These are phyloP conservation scores for Pseudonaja textilis DNA, from an alignment of 2,113 vertebrate species.

Conservation along the genomic window DNA sequence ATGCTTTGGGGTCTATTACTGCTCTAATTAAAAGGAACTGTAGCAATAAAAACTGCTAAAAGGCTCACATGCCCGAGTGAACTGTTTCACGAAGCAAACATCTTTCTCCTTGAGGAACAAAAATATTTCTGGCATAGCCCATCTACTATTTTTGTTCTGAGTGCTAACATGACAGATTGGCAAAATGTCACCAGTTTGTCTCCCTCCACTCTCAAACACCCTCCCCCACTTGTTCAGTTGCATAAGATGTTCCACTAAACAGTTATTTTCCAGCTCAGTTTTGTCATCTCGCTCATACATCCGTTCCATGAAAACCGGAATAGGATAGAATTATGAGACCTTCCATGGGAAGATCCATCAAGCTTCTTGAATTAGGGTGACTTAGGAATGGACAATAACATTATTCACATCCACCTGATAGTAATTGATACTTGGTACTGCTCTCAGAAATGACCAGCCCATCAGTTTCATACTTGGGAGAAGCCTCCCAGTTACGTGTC, in stretches of 20 bases:
- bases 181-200: slow-evolving; percentile 14
- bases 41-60: background rate
- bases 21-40: background rate
- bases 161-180: slow-evolving; percentile 21
- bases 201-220: background rate
- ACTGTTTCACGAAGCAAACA: background rate
- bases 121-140: slow-evolving; percentile 8
- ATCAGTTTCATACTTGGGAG: background rate
- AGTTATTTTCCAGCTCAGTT: background rate
- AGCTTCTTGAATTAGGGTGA: background rate
- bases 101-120: slow-evolving; percentile 3
- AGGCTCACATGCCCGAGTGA: background rate
- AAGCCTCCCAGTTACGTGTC: background rate
- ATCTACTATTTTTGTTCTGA: slow-evolving; percentile 24
- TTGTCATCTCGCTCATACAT: background rate
- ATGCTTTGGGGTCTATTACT: background rate
- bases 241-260: background rate
- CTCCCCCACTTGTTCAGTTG: background rate
- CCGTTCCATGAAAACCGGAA: background rate
- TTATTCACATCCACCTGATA: background rate
- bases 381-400: background rate
- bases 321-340: background rate
- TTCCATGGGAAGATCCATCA: background rate
- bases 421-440: background rate
- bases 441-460: background rate